A percentile compares a stretch with the other conserved stretches of the same genome.
These are phyloP conservation scores for Danio kyathit DNA, from an alignment of 2,797 vertebrate genomes.

Conservation along the genomic window DNA sequence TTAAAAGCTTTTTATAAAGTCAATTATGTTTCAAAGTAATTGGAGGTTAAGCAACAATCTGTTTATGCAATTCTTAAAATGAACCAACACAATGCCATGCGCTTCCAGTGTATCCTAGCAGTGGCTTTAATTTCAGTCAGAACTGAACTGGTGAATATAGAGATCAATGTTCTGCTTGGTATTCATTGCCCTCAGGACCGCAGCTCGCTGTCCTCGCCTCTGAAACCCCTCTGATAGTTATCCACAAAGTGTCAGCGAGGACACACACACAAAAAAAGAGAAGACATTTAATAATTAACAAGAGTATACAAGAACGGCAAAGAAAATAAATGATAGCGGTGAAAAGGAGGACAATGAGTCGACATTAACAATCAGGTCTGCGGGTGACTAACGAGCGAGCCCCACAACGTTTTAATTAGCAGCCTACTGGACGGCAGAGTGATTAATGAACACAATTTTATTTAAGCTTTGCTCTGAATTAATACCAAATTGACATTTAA, in stretches of 20 bases:
- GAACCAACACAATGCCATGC: background rate
- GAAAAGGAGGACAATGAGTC: constrained; percentile 84
- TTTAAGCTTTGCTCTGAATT: constrained; percentile 86
- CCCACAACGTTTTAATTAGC: constrained; percentile 88
- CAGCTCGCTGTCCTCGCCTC: constrained; percentile 35
- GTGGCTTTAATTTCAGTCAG: constrained; percentile 30
- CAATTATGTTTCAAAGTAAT: background rate
- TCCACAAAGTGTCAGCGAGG: constrained; percentile 76
- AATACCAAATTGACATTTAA: constrained; percentile 90
- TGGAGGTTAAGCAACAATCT: background rate
- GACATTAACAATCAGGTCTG: constrained; percentile 87
- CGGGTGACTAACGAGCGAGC: constrained; percentile 85
- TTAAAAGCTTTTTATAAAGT: background rate
- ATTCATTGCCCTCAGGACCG: constrained; percentile 47
- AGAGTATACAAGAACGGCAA: constrained; percentile 84
- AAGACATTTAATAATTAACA: constrained; percentile 84
- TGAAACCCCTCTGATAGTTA: constrained; percentile 68
- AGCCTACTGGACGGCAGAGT: constrained; percentile 80
- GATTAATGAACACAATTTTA: constrained; percentile 89
- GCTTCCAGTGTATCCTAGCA: background rate
- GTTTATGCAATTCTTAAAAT: background rate
- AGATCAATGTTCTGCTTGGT: constrained; percentile 56
- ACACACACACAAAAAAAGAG: constrained; percentile 64
- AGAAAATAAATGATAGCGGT: constrained; percentile 84
- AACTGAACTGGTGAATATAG: constrained; percentile 26